Conservation (phyloP, 2,113 vertebrate genomes). For the Equus przewalskii region DNA sequence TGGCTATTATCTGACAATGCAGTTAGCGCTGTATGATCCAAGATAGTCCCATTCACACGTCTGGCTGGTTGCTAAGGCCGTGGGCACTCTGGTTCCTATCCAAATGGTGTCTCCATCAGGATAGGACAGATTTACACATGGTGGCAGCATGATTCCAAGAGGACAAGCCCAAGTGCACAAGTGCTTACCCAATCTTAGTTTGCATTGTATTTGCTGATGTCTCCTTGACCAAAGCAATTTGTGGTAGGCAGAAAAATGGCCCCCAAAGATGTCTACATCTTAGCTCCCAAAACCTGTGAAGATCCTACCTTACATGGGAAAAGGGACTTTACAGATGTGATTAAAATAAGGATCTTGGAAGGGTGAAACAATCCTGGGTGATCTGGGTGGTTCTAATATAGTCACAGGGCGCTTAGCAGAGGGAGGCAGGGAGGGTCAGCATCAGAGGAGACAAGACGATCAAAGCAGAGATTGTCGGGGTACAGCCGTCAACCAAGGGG, state of each 20-base stretch:
- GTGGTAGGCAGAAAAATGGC: not conserved
- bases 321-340: not conserved
- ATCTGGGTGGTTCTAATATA: not conserved
- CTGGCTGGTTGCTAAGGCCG: not conserved
- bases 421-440: not conserved
- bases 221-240: not conserved
- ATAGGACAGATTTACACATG: not conserved
- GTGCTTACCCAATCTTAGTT: not conserved
- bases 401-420: not conserved
- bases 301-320: not conserved
- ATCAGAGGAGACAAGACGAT: not conserved
- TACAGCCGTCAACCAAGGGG: not conserved
- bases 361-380: not conserved
- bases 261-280: not conserved
- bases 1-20: not conserved
- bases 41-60: not conserved
- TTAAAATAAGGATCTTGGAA: not conserved
- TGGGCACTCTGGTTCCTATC: not conserved
- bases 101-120: not conserved
- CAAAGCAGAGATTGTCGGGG: not conserved
- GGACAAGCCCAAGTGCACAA: not conserved
- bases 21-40: not conserved
- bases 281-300: not conserved
- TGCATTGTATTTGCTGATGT: not conserved
- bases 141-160: not conserved